Evolutionary conservation across 35 echinoderm and acorn worm genomes (phyloP).

Genomic region (Nesometra sesokonis): DNA sequence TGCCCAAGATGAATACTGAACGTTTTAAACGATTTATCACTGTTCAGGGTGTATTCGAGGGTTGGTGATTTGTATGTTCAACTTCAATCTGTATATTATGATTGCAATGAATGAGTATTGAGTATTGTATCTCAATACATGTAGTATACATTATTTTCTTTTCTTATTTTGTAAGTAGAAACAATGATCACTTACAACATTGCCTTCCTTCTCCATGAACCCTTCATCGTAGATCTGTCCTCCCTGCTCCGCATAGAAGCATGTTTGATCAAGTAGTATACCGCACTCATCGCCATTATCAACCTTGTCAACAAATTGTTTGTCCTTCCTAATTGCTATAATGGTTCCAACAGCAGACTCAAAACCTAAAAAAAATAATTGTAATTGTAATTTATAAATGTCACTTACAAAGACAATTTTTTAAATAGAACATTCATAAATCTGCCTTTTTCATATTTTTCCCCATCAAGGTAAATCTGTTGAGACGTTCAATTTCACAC

Average conservation of each 20-base stretch:
- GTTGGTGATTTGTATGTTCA: too few relatives aligned
- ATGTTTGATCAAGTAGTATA: conserved; percentile 51
- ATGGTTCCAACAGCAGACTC: conserved; percentile 69
- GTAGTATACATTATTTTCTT: background rate
- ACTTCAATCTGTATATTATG: too few relatives aligned
- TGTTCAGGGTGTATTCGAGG: too few relatives aligned
- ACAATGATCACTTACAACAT: conserved; percentile 38
- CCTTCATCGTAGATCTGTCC: conserved; percentile 90
- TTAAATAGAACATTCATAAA: too few relatives aligned
- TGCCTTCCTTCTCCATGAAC: conserved; percentile 91
- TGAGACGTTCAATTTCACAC: too few relatives aligned
- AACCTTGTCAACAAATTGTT: conserved; percentile 82
- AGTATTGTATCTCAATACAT: background rate
- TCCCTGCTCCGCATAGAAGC: conserved; percentile 89
- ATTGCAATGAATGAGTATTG: too few relatives aligned
- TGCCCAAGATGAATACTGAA: too few relatives aligned
- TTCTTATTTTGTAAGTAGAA: background rate
- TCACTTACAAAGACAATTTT: too few relatives aligned
- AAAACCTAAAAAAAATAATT: conserved; percentile 33
- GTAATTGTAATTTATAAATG: too few relatives aligned
- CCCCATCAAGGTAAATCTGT: too few relatives aligned
- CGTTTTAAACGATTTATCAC: too few relatives aligned
- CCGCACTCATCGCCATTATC: conserved; percentile 86
- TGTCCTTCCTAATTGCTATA: conserved; percentile 80
- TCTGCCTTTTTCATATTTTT: too few relatives aligned